These are phyloP conservation scores for Akabosia matsudoensis DNA, from an alignment of 1,140 invertebrate genomes.

Conservation along the genomic window DNA sequence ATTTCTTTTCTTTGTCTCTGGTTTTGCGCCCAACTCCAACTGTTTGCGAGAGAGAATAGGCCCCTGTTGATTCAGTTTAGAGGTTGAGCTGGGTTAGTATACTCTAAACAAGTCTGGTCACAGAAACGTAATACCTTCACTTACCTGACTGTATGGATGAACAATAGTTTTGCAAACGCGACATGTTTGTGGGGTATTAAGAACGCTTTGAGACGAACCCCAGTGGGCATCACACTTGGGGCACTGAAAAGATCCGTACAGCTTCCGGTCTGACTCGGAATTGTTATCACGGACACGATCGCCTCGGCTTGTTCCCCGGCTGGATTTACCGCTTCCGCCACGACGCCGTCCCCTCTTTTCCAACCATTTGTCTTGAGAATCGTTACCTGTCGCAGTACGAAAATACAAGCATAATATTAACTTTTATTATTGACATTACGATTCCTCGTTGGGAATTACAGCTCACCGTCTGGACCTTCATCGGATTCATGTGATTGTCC, in stretches of 20 bases:
- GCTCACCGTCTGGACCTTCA: neutral
- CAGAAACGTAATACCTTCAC: neutral
- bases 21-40: neutral
- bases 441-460: neutral
- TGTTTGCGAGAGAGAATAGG: constrained; percentile 10
- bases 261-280: neutral
- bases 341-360: neutral
- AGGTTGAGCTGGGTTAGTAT: too few relatives aligned
- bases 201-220: constrained; percentile 21
- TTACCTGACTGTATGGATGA: constrained; percentile 36
- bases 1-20: neutral
- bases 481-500: neutral
- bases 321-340: neutral
- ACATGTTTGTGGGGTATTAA: constrained; percentile 32
- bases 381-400: neutral
- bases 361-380: neutral
- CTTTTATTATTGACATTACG: neutral
- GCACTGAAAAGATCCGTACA: constrained; percentile 37
- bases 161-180: constrained; percentile 30
- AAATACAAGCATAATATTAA: neutral
- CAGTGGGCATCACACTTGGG: constrained; percentile 30
- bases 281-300: neutral
- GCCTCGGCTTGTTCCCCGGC: neutral
- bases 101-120: neutral
- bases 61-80: too few relatives aligned